Evolutionary conservation across 1,140 invertebrate species (phyloP), one percentile per base, ranked within the genome.

Genomic region (Octopus bimaculoides): DNA sequence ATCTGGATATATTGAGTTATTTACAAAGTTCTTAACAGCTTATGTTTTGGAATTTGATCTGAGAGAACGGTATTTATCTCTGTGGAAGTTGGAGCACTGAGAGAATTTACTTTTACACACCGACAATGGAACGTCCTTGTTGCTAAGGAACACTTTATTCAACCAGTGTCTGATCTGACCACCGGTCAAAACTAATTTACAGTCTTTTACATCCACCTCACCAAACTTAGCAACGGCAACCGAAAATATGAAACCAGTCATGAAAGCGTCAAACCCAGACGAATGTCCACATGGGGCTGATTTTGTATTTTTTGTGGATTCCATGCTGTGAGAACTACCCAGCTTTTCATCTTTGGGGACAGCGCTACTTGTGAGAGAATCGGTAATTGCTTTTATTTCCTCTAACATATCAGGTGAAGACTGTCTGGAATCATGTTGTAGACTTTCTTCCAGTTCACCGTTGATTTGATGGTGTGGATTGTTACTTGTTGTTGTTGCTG

Each of bases 191-290:
- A 75, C 75, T 26, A 83, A 69, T 26, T 56, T 81, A n/a, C 26
- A 14, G 14, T 71, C 14, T 41, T 41, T 41, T 56, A 69, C 79
- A n/a, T 77, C 77, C 26, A 80, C 78, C 41, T 80, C 82, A 7
- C 85, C 83, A 78, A 86, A 85, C 55, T 84, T 82, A 6, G 82
- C 79, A 6, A 89, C 52, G 76, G 86, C 88, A 75, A 80, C 82
- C 8, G 89, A 85, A 79, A 91, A 87, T 54, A 86, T 86, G 78
- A 87, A 91, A 5, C 90, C 91, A 41, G 91, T 92, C 91, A 91
- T 92, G 80, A 91, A 92, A 10, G 91, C 90, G 86, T 92, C 91
- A 85, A 88, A 90, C 6, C 91, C 91, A 75, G 91, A 88, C 55
- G 90, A 83, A 83, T 92, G 91, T 54, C 86, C 83, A 17, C 83